Evolutionary conservation across 2,113 vertebrate genomes (phyloP).

Genomic region (Neofelis nebulosa): DNA sequence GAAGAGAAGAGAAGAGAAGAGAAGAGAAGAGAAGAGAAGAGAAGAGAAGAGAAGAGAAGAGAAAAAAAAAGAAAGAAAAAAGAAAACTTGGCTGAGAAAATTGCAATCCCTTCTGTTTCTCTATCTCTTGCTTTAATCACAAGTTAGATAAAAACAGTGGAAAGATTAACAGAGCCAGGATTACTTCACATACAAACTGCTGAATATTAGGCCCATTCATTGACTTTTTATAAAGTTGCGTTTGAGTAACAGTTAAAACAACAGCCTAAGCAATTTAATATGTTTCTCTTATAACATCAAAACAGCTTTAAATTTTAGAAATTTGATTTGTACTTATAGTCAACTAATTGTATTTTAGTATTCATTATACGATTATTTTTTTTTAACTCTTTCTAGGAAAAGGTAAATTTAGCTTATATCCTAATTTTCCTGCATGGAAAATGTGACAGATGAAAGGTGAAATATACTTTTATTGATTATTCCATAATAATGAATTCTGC

Average conservation of each 20-base stretch:
- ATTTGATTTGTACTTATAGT: not conserved
- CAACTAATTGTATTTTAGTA: not conserved
- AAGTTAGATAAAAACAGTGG: not conserved
- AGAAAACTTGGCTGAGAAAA: not conserved
- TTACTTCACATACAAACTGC: not conserved
- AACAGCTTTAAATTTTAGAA: not conserved
- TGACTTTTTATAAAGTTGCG: not conserved
- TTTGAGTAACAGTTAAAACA: not conserved
- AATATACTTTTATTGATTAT: not conserved
- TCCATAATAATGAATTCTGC: not conserved
- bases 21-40: too few species aligned
- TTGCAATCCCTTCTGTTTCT: not conserved
- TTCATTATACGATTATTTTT: not conserved
- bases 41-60: too few species aligned
- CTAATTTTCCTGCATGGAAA: not conserved
- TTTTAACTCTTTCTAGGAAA: not conserved
- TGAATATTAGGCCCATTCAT: not conserved
- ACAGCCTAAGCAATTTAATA: not conserved
- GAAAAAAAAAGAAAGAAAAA: too few species aligned
- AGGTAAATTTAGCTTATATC: not conserved
- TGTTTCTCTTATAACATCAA: not conserved
- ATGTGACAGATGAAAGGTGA: not conserved
- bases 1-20: accelerated
- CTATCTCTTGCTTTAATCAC: not conserved
- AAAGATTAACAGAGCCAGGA: not conserved